Percentiles rank a stretch among this genome's conserved stretches.
These are phyloP conservation scores for Pyrocephalus nanus DNA, from an alignment of 2,797 vertebrate genomes.

Conservation along the genomic window DNA sequence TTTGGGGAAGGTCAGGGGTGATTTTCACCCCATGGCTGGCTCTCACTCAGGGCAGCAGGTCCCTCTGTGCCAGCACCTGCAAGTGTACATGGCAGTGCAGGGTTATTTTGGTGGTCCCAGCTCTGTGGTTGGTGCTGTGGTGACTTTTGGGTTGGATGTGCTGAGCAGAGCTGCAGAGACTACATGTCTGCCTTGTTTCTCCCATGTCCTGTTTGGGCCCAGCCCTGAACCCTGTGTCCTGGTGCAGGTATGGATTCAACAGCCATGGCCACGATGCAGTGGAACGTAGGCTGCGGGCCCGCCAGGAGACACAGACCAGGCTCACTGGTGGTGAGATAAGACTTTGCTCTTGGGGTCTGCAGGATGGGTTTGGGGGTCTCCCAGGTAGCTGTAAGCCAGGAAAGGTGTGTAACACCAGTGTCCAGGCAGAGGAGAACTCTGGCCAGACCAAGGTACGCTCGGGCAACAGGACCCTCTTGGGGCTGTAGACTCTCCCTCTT, in stretches of 20 bases:
- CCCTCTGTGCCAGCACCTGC: conserved; percentile 84
- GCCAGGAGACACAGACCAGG: conserved; percentile 77
- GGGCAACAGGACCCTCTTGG: background rate
- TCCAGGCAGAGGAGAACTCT: background rate
- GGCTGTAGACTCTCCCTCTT: background rate
- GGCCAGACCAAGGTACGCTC: rapidly evolving
- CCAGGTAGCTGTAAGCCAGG: background rate
- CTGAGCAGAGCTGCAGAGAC: background rate
- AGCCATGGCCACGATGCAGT: conserved; percentile 86
- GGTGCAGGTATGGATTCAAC: conserved; percentile 92
- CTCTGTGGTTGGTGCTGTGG: background rate
- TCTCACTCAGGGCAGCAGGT: conserved; percentile 74
- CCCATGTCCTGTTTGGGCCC: background rate
- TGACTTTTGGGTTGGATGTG: background rate
- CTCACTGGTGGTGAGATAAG: conserved; percentile 81
- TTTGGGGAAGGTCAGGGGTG: conserved; percentile 85
- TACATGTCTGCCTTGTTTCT: rapidly evolving
- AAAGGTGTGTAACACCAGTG: background rate
- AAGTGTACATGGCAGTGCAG: too few species aligned
- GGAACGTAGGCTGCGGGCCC: conserved; percentile 80
- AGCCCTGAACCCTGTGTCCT: background rate
- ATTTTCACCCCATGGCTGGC: conserved; percentile 89
- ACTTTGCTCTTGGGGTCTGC: background rate
- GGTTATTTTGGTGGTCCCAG: rapidly evolving
- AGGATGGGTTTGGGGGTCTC: background rate